Percentiles rank a stretch among this genome's conserved stretches.
These are phyloP conservation scores for Euzophera pinguis DNA, from an alignment of 2,888 invertebrate genomes.

Conservation along the genomic window DNA sequence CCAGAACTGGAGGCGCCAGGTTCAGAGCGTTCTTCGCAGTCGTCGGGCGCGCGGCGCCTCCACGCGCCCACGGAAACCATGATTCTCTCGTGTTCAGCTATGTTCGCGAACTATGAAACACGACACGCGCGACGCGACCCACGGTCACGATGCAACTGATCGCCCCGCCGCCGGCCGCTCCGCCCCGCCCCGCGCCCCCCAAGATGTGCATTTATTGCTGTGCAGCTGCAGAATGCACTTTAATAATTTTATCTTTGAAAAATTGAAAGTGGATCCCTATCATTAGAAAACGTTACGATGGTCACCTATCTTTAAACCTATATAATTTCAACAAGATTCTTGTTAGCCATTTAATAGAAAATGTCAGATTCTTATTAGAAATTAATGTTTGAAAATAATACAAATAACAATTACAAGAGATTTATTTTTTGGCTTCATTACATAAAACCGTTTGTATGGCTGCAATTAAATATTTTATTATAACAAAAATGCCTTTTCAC, in stretches of 20 bases:
- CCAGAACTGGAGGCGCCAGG: constrained; percentile 77
- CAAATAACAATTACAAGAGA: too few species aligned
- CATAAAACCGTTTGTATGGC: too few species aligned
- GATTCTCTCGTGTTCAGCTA: constrained; percentile 43
- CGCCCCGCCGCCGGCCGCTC: constrained; percentile 46
- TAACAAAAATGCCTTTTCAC: too few species aligned
- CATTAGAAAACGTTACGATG: too few species aligned
- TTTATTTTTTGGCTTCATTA: too few species aligned
- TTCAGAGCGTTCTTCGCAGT: constrained; percentile 71
- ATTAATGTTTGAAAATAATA: too few species aligned
- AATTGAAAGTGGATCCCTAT: constrained; percentile 15
- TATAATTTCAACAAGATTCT: too few species aligned
- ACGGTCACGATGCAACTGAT: constrained; percentile 69
- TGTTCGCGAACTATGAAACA: constrained; percentile 67
- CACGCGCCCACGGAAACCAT: constrained; percentile 74
- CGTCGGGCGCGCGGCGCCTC: constrained; percentile 71
- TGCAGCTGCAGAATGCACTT: constrained; percentile 44
- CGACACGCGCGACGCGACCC: constrained; percentile 51
- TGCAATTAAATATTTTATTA: too few species aligned
- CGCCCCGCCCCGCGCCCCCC: constrained; percentile 48
- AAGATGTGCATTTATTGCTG: constrained; percentile 66
- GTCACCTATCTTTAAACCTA: too few species aligned
- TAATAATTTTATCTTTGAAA: constrained; percentile 25
- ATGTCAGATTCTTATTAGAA: too few species aligned
- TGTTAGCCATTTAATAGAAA: too few species aligned